Conservation (phyloP, 2,888 invertebrate species). For the Tenthredo notha region DNA sequence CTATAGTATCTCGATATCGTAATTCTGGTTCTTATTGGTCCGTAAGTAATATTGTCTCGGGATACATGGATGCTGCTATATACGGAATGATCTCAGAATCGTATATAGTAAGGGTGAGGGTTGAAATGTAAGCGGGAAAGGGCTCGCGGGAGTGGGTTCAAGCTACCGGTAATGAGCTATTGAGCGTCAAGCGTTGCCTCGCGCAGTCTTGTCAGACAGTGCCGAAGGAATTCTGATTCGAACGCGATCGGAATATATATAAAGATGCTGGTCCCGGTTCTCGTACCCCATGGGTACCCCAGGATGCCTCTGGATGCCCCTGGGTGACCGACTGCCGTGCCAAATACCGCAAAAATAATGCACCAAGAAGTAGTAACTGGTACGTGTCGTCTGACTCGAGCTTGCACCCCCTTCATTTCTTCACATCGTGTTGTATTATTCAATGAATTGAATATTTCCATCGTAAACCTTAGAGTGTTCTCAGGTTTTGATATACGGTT, state of each 20-base stretch:
- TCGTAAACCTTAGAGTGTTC: not conserved
- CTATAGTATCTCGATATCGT: not conserved
- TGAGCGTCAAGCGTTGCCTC: slow-evolving; percentile 56
- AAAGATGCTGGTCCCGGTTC: slow-evolving; percentile 3
- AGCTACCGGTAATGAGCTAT: slow-evolving; percentile 59
- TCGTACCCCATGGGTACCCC: not conserved
- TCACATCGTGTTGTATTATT: not conserved
- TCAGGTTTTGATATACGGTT: not conserved
- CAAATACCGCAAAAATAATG: slow-evolving; percentile 52
- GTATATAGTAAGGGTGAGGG: not conserved
- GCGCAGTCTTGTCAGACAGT: slow-evolving; percentile 53
- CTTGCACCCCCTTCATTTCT: not conserved
- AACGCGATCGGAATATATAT: slow-evolving; percentile 49
- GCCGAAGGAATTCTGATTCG: slow-evolving; percentile 52
- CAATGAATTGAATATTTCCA: not conserved
- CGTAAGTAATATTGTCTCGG: not conserved
- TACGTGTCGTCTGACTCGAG: slow-evolving; percentile 44
- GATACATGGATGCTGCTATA: not conserved
- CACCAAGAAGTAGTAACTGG: slow-evolving; percentile 33
- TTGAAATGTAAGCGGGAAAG: slow-evolving; percentile 21
- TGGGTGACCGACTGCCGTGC: slow-evolving; percentile 29
- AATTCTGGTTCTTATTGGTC: not conserved
- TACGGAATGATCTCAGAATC: not conserved
- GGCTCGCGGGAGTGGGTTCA: slow-evolving; percentile 56
- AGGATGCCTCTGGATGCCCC: not conserved